Evolutionary conservation across 1,140 invertebrate species (phyloP).

Genomic region (Cydia strobilella): DNA sequence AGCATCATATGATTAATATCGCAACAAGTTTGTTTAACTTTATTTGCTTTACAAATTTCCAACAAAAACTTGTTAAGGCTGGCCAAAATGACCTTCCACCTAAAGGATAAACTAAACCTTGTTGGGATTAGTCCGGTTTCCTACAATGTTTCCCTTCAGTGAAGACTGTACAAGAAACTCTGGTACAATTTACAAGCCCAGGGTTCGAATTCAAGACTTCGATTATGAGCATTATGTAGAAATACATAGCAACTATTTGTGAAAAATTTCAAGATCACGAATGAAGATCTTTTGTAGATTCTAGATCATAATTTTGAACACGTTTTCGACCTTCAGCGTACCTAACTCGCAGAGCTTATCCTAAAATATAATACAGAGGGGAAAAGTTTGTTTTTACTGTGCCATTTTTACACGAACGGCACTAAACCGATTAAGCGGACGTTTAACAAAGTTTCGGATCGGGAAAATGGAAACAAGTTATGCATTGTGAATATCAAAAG

Average conservation of each 20-base stretch:
- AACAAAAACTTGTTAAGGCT: neutral
- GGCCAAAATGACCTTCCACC: neutral
- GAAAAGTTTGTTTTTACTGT: constrained; percentile 9
- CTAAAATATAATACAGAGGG: constrained; percentile 14
- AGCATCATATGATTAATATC: no score
- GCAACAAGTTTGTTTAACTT: no score
- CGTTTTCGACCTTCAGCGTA: neutral
- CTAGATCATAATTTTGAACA: constrained; percentile 4
- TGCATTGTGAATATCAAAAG: neutral
- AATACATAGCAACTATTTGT: neutral
- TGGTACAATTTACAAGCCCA: no score
- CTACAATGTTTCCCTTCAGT: neutral
- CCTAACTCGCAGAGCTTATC: neutral
- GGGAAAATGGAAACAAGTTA: neutral
- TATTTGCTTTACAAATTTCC: no score
- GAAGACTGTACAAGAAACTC: neutral
- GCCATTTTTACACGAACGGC: constrained; percentile 20
- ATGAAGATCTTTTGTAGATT: neutral
- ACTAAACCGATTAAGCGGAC: constrained; percentile 22
- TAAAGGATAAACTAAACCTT: neutral
- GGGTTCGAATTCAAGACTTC: no score
- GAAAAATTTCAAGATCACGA: neutral
- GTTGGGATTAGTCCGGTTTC: neutral
- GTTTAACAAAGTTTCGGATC: constrained; percentile 4
- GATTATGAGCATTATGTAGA: neutral